Conservation (phyloP, 1,140 invertebrate species). For the Hypothenemus hampei region DNA sequence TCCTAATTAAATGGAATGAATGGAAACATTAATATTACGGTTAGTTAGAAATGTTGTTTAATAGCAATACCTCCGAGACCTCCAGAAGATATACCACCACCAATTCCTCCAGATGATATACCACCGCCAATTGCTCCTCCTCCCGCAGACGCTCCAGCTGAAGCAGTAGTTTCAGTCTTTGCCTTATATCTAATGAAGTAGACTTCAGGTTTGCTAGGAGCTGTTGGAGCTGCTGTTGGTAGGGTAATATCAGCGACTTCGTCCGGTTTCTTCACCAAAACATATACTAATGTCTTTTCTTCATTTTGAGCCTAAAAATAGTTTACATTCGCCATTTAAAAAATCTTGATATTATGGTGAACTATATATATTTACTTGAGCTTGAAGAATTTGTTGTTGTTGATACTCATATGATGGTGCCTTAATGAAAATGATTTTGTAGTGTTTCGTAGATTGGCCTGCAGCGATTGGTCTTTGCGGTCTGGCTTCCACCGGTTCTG, state of each 20-base stretch:
- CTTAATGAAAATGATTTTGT: slow-evolving; percentile 88
- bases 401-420: slow-evolving; percentile 73
- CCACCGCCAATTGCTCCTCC: slow-evolving; percentile 22
- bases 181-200: slow-evolving; percentile 86
- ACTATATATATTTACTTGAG: slow-evolving; percentile 43
- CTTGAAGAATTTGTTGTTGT: slow-evolving; percentile 64
- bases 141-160: slow-evolving; percentile 9
- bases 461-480: slow-evolving; percentile 51
- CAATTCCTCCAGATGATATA: slow-evolving; percentile 36
- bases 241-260: slow-evolving; percentile 71
- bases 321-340: background rate
- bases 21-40: background rate
- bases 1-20: slow-evolving; percentile 1
- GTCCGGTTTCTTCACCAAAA: slow-evolving; percentile 81
- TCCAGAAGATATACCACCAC: slow-evolving; percentile 34
- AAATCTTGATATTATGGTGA: background rate
- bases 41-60: background rate
- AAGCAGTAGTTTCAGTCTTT: slow-evolving; percentile 24
- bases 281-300: slow-evolving; percentile 84
- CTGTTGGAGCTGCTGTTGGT: slow-evolving; percentile 72
- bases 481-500: slow-evolving; percentile 64
- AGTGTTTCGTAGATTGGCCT: slow-evolving; percentile 72
- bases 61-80: slow-evolving; percentile 30
- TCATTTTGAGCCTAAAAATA: slow-evolving; percentile 61
- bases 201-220: slow-evolving; percentile 78